phyloP scores from a whole-genome alignment of 2,888 invertebrate genomes.

The Drosophila tripunctata region DNA sequence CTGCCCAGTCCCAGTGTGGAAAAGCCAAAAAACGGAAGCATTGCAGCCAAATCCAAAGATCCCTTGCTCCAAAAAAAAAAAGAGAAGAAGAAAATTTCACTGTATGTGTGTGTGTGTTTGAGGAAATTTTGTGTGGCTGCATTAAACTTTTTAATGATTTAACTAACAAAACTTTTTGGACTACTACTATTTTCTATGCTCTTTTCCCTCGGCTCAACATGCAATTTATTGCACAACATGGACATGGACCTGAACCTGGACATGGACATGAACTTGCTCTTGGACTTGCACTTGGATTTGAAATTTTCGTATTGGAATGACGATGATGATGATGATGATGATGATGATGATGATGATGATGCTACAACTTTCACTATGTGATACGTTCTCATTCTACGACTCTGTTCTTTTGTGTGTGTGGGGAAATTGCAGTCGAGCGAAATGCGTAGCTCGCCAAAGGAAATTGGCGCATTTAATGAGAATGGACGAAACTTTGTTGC shows the following conservation, averaged over 20 bases:
- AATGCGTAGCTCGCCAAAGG: slow-evolving; percentile 85
- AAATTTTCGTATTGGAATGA: not conserved
- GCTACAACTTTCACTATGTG: slow-evolving; percentile 57
- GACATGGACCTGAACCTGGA: slow-evolving; percentile 10
- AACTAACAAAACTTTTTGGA: slow-evolving; percentile 81
- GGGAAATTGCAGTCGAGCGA: slow-evolving; percentile 85
- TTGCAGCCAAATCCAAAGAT: slow-evolving; percentile 28
- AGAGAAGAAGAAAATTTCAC: slow-evolving; percentile 2
- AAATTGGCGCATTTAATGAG: slow-evolving; percentile 84
- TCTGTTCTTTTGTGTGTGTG: no score
- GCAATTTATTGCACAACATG: slow-evolving; percentile 75
- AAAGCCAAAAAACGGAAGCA: slow-evolving; percentile 27
- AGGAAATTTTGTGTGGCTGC: slow-evolving; percentile 57
- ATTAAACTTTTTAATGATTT: slow-evolving; percentile 84
- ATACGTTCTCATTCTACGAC: not conserved
- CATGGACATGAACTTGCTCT: not conserved
- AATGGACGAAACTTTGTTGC: slow-evolving; percentile 84
- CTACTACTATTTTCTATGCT: slow-evolving; percentile 79
- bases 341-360: slow-evolving; percentile 26
- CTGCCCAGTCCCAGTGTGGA: not conserved
- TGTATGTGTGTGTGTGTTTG: slow-evolving; percentile 15
- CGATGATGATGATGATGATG: not conserved
- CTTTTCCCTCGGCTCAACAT: slow-evolving; percentile 67
- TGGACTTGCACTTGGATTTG: slow-evolving; percentile 4
- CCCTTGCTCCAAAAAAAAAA: slow-evolving; percentile 35